Conservation (phyloP, 2,113 vertebrate genomes). For the Xiphophorus hellerii region DNA sequence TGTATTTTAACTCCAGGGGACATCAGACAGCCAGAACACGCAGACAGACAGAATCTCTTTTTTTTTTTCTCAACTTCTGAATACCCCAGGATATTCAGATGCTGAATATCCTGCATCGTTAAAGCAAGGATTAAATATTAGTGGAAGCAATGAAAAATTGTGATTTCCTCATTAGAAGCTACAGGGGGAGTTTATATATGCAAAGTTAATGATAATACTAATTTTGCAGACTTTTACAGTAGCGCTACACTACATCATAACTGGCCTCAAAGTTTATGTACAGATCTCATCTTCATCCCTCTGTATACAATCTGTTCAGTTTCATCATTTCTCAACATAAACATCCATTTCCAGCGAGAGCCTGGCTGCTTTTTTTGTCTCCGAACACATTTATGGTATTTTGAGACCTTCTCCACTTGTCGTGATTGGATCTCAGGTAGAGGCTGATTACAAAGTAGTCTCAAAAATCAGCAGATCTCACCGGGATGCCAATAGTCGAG, state of each 20-base stretch:
- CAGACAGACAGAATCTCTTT: neutral
- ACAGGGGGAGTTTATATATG: neutral
- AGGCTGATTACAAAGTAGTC: conserved; percentile 64
- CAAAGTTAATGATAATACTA: neutral
- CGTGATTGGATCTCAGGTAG: conserved; percentile 61
- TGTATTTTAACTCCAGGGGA: conserved; percentile 14
- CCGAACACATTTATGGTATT: conserved; percentile 50
- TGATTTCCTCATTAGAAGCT: neutral
- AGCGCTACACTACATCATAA: neutral
- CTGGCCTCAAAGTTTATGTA: conserved; percentile 33
- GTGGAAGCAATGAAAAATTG: neutral
- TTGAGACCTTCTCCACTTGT: conserved; percentile 28
- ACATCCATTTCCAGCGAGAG: conserved; percentile 46
- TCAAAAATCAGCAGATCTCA: conserved; percentile 51
- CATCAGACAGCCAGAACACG: conserved; percentile 2
- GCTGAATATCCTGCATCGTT: neutral
- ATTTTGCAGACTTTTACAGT: neutral
- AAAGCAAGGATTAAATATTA: neutral
- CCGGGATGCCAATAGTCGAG: conserved; percentile 24
- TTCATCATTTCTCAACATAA: conserved; percentile 40
- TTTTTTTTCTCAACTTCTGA: neutral
- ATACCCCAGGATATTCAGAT: neutral
- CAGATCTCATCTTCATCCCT: conserved; percentile 33
- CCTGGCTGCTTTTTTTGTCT: conserved; percentile 42
- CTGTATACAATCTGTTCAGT: conserved; percentile 21